Evolutionary conservation across 2,888 invertebrate species (phyloP).

Genomic region (Caenorhabditis uteleia): DNA sequence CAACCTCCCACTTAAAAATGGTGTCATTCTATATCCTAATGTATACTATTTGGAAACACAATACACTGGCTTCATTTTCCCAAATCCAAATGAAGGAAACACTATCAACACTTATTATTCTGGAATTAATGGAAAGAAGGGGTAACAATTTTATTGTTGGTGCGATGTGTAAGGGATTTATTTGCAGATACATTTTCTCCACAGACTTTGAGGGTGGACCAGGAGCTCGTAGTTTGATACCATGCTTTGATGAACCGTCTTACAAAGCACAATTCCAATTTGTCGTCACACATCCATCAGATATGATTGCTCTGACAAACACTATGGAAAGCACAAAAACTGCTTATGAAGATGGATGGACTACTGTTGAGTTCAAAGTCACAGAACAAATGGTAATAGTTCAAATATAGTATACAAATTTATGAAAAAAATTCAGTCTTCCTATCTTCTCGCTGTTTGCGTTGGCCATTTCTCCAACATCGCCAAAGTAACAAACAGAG

Average conservation of each 20-base stretch:
- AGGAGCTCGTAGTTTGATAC: conserved; percentile 37
- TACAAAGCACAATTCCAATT: conserved; percentile 42
- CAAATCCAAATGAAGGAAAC: conserved; percentile 28
- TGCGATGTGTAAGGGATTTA: neutral
- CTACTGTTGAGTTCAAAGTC: conserved; percentile 23
- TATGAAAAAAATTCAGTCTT: conserved; percentile 76
- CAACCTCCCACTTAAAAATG: conserved; percentile 8
- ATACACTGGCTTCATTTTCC: conserved; percentile 42
- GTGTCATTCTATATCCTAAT: conserved; percentile 1
- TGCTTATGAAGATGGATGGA: conserved; percentile 24
- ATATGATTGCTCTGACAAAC: conserved; percentile 46
- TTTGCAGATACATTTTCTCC: conserved; percentile 39
- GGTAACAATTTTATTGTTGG: no score
- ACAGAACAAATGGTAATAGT: conserved; percentile 73
- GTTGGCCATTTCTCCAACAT: conserved; percentile 81
- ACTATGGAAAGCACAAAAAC: conserved; percentile 5
- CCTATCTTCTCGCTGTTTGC: conserved; percentile 84
- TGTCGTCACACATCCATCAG: conserved; percentile 29
- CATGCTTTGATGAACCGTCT: conserved; percentile 50
- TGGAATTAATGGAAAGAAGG: conserved; percentile 17
- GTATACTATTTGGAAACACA: conserved; percentile 11
- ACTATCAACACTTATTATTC: conserved; percentile 34
- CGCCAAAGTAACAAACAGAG: conserved; percentile 14
- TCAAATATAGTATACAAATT: neutral
- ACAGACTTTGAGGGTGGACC: conserved; percentile 50